These are phyloP conservation scores for Hippasteria phrygiana DNA, from an alignment of 53 echinoderm and acorn worm species.

Conservation along the genomic window DNA sequence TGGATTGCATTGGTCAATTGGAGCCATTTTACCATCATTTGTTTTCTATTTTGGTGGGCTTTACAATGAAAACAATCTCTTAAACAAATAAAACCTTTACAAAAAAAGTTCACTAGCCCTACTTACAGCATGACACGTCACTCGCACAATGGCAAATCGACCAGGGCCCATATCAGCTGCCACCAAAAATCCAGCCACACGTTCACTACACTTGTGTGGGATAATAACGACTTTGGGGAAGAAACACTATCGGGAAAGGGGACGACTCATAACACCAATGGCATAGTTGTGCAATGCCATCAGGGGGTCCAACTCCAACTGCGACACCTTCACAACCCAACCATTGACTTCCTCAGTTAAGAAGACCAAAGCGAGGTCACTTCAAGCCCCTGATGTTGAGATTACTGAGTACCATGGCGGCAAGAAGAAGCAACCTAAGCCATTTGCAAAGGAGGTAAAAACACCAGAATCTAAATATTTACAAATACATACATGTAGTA, in stretches of 20 bases:
- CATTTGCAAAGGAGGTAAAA: slow-evolving; percentile 43
- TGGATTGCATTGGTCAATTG: no score
- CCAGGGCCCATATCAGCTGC: slow-evolving; percentile 23
- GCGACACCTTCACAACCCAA: background rate
- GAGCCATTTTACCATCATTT: no score
- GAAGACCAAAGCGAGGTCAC: slow-evolving; percentile 54
- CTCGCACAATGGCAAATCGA: slow-evolving; percentile 62
- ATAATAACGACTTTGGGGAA: slow-evolving; percentile 64
- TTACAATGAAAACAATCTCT: no score
- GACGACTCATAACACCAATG: slow-evolving; percentile 73
- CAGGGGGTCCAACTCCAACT: background rate
- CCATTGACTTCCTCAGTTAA: background rate
- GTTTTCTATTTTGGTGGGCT: no score
- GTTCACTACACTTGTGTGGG: slow-evolving; percentile 54
- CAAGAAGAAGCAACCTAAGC: slow-evolving; percentile 61
- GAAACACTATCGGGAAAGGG: slow-evolving; percentile 60
- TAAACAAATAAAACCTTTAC: no score
- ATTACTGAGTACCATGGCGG: slow-evolving; percentile 62
- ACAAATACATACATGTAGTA: slow-evolving; percentile 5
- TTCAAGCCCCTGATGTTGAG: slow-evolving; percentile 44
- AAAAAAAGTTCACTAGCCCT: no score
- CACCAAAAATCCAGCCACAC: slow-evolving; percentile 28
- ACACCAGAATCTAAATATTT: slow-evolving; percentile 28
- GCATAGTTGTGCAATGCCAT: background rate
- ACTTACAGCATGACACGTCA: no score